Percentiles rank a stretch among this genome's conserved stretches.
These are phyloP conservation scores for Ptilonorhynchus violaceus DNA, from an alignment of 2,113 vertebrate species.

Conservation along the genomic window DNA sequence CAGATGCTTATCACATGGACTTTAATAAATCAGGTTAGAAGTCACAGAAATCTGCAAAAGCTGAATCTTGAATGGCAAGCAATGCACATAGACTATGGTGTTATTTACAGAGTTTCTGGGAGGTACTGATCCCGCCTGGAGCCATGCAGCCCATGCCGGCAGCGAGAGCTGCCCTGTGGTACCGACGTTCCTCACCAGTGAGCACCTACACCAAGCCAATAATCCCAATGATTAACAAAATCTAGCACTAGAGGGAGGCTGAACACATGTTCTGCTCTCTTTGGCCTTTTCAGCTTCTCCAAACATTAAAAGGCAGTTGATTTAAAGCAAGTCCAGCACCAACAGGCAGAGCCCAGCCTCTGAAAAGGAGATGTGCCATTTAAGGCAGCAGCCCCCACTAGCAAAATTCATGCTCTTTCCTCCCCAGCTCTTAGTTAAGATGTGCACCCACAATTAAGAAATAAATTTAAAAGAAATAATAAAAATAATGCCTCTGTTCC, in stretches of 20 bases:
- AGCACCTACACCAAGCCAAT: constrained; percentile 15
- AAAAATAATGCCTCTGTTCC: not conserved
- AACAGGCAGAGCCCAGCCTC: not conserved
- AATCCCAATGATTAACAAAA: constrained; percentile 25
- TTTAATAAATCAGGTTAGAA: not conserved
- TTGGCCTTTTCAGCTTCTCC: not conserved
- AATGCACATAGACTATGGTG: not conserved
- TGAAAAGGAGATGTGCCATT: not conserved
- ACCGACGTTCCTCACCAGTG: not conserved
- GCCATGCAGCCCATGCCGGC: not conserved
- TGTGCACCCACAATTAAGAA: not conserved
- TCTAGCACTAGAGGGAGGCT: constrained; percentile 64
- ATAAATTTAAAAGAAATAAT: not conserved
- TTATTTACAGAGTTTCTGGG: not conserved
- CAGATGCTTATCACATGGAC: not conserved
- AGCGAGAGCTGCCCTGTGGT: not conserved
- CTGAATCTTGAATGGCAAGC: rapidly evolving
- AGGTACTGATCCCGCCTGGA: not conserved
- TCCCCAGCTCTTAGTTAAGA: not conserved
- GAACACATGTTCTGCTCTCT: not conserved
- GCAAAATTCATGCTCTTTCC: not conserved
- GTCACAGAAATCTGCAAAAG: not conserved
- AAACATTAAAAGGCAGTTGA: not conserved
- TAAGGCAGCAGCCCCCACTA: not conserved
- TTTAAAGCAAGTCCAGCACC: not conserved